These are phyloP conservation scores for Clavelina lepadiformis DNA, from an alignment of 23 tunicate species.

Conservation along the genomic window DNA sequence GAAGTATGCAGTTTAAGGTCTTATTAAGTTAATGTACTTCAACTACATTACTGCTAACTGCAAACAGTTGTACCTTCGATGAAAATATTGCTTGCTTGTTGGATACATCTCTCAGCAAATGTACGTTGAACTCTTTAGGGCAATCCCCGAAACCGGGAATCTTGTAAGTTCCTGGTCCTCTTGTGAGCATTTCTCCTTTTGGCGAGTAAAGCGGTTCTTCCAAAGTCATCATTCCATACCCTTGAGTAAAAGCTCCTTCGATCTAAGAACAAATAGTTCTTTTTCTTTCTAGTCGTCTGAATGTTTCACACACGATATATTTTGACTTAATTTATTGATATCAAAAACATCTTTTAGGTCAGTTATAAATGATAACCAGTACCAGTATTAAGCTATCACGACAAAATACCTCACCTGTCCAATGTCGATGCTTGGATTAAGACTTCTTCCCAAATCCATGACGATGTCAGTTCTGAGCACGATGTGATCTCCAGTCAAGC, in stretches of 20 bases:
- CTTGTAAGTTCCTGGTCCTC: constrained; percentile 91
- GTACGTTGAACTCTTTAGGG: constrained; percentile 76
- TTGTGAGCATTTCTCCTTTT: constrained; percentile 55
- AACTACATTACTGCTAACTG: no score
- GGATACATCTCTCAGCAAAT: constrained; percentile 45
- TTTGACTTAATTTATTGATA: no score
- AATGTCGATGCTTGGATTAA: constrained; percentile 86
- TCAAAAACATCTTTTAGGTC: no score
- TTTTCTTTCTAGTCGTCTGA: no score
- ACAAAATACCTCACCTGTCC: constrained; percentile 85
- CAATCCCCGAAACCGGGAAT: constrained; percentile 89
- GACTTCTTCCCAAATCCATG: constrained; percentile 83
- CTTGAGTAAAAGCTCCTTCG: constrained; percentile 91
- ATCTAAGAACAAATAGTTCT: constrained; percentile 27
- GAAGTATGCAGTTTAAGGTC: background rate
- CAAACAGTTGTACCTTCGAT: constrained; percentile 85
- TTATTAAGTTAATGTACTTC: no score
- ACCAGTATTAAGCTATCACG: no score
- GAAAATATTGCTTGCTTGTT: constrained; percentile 55
- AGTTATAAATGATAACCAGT: no score
- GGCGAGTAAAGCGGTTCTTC: constrained; percentile 72
- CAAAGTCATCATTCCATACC: constrained; percentile 73
- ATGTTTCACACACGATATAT: no score
- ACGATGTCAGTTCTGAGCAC: constrained; percentile 67
- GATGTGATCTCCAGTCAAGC: constrained; percentile 86